Evolutionary conservation across 1,140 invertebrate species (phyloP).

Genomic region (Cherax quadricarinatus): DNA sequence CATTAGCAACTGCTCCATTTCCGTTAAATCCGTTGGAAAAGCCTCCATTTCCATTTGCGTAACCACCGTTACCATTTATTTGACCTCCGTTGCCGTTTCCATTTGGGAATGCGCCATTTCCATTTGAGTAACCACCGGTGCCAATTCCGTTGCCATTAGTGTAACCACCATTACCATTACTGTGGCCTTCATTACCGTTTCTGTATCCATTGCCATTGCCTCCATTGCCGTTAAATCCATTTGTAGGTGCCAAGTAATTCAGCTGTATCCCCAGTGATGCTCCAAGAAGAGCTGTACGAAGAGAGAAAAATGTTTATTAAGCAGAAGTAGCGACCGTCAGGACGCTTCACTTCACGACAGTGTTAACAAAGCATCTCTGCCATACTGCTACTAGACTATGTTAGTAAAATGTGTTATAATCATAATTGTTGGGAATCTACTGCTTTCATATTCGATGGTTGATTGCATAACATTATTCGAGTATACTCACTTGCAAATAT

Average conservation of each 20-base stretch:
- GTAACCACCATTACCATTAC: background rate
- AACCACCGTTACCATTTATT: background rate
- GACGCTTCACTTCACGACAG: too few species aligned
- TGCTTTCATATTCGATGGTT: too few species aligned
- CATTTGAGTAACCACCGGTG: background rate
- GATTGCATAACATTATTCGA: too few species aligned
- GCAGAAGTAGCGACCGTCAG: too few species aligned
- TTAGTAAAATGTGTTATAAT: too few species aligned
- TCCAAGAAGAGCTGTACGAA: background rate
- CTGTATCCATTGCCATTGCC: background rate
- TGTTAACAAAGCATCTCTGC: too few species aligned
- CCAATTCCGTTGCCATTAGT: background rate
- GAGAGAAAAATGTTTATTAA: background rate
- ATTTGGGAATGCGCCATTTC: background rate
- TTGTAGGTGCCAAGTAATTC: slow-evolving; percentile 34
- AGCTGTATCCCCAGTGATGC: background rate
- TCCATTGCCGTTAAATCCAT: slow-evolving; percentile 19
- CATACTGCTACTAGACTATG: too few species aligned
- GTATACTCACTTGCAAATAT: too few species aligned
- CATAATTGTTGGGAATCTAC: too few species aligned
- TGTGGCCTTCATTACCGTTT: background rate
- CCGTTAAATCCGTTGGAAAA: background rate
- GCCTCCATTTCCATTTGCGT: slow-evolving; percentile 19
- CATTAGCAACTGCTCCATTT: background rate
- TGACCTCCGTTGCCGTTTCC: background rate